Base-by-base conservation (phyloP, 2,113 vertebrate genomes). In the Etheostoma cragini region DNA sequence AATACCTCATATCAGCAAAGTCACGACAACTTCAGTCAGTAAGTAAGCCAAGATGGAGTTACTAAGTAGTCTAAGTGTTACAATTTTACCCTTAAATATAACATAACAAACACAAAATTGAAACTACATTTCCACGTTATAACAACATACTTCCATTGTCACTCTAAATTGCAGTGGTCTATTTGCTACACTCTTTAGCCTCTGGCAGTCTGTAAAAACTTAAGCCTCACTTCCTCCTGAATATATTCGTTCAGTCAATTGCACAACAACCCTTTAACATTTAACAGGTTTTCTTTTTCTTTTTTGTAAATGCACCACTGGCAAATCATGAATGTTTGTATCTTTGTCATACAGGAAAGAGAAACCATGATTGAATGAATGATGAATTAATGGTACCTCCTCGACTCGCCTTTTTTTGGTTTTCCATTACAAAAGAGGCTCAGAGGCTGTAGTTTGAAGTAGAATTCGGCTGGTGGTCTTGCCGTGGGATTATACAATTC, bases 221-320 rank as follows among this genome's bases (percentile, higher is more conserved):
- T 56, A 24, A 76, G 26, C 65, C 22, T 61, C n/a, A 5, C 67
- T 72, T 83, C 50, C 66, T 53, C 45, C 72, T 30, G 8, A 76
- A 82, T 77, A 57, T 67, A 69, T 74, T 56, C 66, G 69, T 84
- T 87, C 73, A 84, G 21, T 81, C 81, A 61, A 45, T 70, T 78
- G 81, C 69, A 69, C 38, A 75, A 63, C 53, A 62, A 52, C 30
- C 66, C 72, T 78, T 65, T 38, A 75, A 69, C 61, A 69, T 74
- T 80, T 72, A 70, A 78, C 16, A 30, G 69, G 54, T 74, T 88
- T 65, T 76, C 19, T 49, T 68, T 49, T 45, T 64, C 3, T n/a
- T 24, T 61, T 33, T 50, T 38, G 7, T 47, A 47, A 58, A 47
- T 46, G 57, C 60, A n/a, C 52, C n/a, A 6, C 10, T 67, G 74